These are phyloP conservation scores for Emberiza fucata DNA, from an alignment of 2,113 vertebrate genomes.

Conservation along the genomic window DNA sequence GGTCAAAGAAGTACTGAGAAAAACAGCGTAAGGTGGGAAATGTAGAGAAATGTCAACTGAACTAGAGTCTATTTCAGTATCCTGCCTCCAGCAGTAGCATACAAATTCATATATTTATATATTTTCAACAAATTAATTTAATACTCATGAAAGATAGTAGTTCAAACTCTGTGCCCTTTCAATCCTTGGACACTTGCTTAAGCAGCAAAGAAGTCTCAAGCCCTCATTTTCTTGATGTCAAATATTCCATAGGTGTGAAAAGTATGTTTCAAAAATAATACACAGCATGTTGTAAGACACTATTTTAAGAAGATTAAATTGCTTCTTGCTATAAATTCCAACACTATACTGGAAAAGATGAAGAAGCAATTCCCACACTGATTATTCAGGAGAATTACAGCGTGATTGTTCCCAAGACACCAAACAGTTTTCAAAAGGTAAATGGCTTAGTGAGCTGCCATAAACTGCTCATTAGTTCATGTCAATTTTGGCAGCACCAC, in stretches of 20 bases:
- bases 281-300: neutral
- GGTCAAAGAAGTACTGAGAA: neutral
- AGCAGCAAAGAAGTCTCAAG: neutral
- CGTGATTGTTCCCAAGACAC: neutral
- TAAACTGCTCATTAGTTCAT: neutral
- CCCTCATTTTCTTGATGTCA: neutral
- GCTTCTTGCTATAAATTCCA: neutral
- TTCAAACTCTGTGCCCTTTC: neutral
- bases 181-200: neutral
- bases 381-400: neutral
- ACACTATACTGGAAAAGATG: neutral
- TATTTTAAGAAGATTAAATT: neutral
- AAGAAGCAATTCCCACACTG: neutral
- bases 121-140: constrained; percentile 13
- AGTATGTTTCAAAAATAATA: neutral
- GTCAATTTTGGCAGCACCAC: neutral
- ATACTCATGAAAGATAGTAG: neutral
- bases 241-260: neutral
- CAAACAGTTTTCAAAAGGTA: neutral
- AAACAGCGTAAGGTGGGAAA: neutral
- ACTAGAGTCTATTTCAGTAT: neutral
- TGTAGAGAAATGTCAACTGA: neutral
- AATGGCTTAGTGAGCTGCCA: neutral
- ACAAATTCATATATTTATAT: neutral
- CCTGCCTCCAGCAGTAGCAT: neutral